Conservation (phyloP, 2,113 vertebrate species). For the Aplodontia rufa region DNA sequence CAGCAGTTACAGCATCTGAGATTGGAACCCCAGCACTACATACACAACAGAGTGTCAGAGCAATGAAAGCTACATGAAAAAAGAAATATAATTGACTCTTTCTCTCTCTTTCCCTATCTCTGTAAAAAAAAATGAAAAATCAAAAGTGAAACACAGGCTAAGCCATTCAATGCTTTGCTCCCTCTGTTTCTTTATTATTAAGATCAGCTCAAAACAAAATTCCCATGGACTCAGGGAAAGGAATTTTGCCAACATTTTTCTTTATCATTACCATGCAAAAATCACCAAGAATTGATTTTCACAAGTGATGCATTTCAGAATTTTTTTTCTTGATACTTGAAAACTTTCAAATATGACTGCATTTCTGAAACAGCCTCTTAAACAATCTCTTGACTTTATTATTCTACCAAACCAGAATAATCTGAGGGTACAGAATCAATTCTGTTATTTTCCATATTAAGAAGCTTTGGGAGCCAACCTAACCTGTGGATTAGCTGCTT, state of each 20-base stretch:
- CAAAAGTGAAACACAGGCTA: not conserved
- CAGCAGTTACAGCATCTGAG: too few relatives aligned
- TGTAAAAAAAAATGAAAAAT: too few relatives aligned
- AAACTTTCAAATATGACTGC: not conserved
- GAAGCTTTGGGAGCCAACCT: too few relatives aligned
- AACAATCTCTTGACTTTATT: not conserved
- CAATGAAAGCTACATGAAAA: too few relatives aligned
- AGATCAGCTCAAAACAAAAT: not conserved
- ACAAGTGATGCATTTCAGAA: not conserved
- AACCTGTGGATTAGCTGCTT: too few relatives aligned
- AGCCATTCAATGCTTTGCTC: not conserved
- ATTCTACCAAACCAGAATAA: not conserved
- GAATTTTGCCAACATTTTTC: not conserved
- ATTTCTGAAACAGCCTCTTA: not conserved
- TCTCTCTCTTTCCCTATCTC: too few relatives aligned
- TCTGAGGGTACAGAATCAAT: not conserved
- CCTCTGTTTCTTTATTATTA: not conserved
- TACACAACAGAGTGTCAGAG: too few relatives aligned
- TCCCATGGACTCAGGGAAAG: not conserved
- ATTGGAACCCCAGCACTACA: too few relatives aligned
- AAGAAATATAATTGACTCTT: too few relatives aligned
- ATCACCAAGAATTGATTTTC: not conserved
- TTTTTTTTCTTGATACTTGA: not conserved
- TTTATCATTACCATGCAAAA: not conserved
- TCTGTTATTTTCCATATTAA: not conserved